These are phyloP conservation scores for Holotrichia oblita DNA, from an alignment of 1,140 invertebrate genomes.

Conservation along the genomic window DNA sequence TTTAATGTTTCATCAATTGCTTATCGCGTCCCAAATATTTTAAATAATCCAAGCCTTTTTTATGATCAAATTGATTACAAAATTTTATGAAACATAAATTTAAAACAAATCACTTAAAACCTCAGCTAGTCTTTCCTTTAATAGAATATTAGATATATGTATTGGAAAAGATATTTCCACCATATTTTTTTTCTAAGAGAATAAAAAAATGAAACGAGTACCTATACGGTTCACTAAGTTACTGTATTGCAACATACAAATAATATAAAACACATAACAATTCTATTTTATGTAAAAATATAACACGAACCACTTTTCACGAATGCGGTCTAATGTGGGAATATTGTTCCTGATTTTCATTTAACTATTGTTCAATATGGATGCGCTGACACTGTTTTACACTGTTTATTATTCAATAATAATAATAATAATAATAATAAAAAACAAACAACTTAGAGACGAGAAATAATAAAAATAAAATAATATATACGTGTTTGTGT, in stretches of 20 bases:
- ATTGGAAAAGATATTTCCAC: neutral
- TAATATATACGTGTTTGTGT: conserved; percentile 40
- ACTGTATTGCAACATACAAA: conserved; percentile 33
- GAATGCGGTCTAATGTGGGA: conserved; percentile 59
- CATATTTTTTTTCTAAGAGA: neutral
- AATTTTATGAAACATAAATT: no score
- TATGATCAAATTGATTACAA: no score
- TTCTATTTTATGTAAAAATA: conserved; percentile 45
- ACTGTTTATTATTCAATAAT: conserved; percentile 43
- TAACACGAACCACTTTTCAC: conserved; percentile 52
- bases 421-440: conserved; percentile 21
- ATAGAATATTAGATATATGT: neutral
- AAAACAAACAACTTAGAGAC: conserved; percentile 16
- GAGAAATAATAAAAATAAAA: conserved; percentile 39
- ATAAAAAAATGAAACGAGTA: conserved; percentile 26
- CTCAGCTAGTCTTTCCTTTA: no score
- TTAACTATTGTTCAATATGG: conserved; percentile 58
- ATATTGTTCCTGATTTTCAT: conserved; percentile 49
- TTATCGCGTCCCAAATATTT: no score
- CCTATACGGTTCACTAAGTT: conserved; percentile 15
- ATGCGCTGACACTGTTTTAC: conserved; percentile 51
- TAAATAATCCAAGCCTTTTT: no score
- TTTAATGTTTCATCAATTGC: no score
- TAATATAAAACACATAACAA: conserved; percentile 43
- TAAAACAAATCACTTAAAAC: no score